These are phyloP conservation scores for Gryon sp. DNA, from an alignment of 1,140 invertebrate genomes.

Conservation along the genomic window DNA sequence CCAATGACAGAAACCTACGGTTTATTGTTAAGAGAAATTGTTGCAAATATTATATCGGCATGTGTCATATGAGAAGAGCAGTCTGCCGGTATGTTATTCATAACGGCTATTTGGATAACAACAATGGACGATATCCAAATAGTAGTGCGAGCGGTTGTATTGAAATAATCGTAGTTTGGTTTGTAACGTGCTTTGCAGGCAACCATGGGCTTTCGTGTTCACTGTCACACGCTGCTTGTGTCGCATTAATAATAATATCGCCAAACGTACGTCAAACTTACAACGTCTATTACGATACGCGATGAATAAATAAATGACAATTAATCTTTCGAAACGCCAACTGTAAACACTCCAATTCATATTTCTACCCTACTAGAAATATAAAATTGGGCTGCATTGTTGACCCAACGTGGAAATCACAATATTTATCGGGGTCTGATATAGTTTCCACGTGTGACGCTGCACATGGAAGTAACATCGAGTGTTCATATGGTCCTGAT, in stretches of 20 bases:
- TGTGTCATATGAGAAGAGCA: slow-evolving; percentile 48
- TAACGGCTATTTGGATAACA: slow-evolving; percentile 62
- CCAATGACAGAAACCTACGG: slow-evolving; percentile 31
- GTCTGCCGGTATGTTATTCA: slow-evolving; percentile 48
- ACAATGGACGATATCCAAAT: slow-evolving; percentile 57
- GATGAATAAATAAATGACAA: slow-evolving; percentile 48
- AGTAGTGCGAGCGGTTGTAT: slow-evolving; percentile 44
- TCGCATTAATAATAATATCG: slow-evolving; percentile 58
- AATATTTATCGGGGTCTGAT: no score
- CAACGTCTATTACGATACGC: slow-evolving; percentile 42
- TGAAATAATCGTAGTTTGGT: slow-evolving; percentile 52
- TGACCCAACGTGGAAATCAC: no score
- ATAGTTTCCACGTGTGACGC: no score
- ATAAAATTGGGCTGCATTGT: no score
- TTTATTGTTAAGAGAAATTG: slow-evolving; percentile 51
- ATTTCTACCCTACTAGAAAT: no score
- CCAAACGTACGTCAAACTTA: slow-evolving; percentile 50
- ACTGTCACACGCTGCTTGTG: slow-evolving; percentile 39
- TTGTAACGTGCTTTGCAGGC: slow-evolving; percentile 42
- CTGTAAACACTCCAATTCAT: neutral
- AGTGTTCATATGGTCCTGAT: no score
- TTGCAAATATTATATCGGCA: slow-evolving; percentile 49
- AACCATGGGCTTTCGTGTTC: slow-evolving; percentile 26
- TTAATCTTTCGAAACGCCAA: slow-evolving; percentile 18
- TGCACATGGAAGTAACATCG: no score